Base-by-base conservation (phyloP, 1,140 invertebrate species). In the Helicoverpa zea region DNA sequence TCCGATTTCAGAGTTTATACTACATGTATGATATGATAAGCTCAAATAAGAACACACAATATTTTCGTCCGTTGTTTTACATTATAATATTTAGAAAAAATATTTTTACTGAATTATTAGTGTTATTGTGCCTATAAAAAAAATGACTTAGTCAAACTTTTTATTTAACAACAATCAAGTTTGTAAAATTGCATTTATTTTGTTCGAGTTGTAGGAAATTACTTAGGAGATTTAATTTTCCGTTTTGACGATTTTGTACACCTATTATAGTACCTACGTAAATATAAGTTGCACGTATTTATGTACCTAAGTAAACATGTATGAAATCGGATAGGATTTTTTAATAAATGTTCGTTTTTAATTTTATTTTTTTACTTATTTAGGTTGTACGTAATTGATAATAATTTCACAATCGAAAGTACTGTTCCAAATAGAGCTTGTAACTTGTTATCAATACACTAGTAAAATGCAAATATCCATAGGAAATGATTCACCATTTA, bases 331-430 rank as follows among this genome's bases (percentile, higher is more conserved):
- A 70, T 83, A 83, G 74, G 61, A 43, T 83, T 83, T 83, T 83
- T 66, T 79, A 81, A 83, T 83, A 83, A 81, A 83, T 83, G 82
- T 83, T 83, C 79, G 74, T 81, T 80, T 81, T 64, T 81, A 61
- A 68, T 77, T 61, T 43, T 13, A 23, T 77, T 47, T 72, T 68
- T 63, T 51, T 61, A 29, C 43, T 56, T 30, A 47, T 58, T 76
- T 58, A 30, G 51, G 13, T 52, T 54, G 0, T 7, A 54, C 52
- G 1, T 14, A n/a, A 54, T 14, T 14, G 0, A 14, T 2, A 14
- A 14, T 7, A 5, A 54, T 54, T 54, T 43, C 35, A 1, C 35
- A 7, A 43, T 43, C 35, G 4, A 43, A 43, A 43, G 5, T 43
- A 9, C 35, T 43, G 35, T 43, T 43, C 35, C 35, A 43, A 43